Evolutionary conservation across 2,113 vertebrate genomes (phyloP).

Genomic region (Tretioscincus oriximinensis): DNA sequence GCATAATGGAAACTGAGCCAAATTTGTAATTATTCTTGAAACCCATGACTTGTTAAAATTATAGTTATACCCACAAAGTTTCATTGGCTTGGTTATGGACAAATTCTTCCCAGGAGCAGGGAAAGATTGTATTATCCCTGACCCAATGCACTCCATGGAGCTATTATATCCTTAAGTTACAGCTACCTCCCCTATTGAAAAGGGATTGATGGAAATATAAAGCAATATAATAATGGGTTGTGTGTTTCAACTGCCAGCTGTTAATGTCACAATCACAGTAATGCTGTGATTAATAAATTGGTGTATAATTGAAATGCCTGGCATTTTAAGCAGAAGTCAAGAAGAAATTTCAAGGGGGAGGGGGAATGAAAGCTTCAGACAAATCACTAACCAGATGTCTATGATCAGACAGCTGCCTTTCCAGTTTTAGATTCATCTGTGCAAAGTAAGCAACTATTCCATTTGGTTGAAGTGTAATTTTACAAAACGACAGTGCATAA

Average conservation of each 20-base stretch:
- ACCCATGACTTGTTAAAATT: too few species aligned
- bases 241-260: background rate
- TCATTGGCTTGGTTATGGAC: too few species aligned
- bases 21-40: too few species aligned
- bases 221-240: background rate
- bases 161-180: too few species aligned
- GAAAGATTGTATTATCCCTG: too few species aligned
- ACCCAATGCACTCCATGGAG: too few species aligned
- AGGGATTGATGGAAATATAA: background rate
- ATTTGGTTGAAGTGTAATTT: background rate
- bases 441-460: background rate
- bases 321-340: background rate
- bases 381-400: background rate
- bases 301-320: background rate
- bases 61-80: too few species aligned
- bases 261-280: background rate
- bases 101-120: too few species aligned
- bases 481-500: background rate
- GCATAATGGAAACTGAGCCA: too few species aligned
- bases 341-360: background rate
- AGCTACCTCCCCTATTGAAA: background rate
- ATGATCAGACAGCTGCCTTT: constrained; percentile 9
- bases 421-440: background rate
- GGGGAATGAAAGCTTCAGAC: background rate
- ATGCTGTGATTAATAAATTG: constrained; percentile 10